These are phyloP conservation scores for Strigamia crassipes DNA, from an alignment of 2,888 invertebrate species.

Conservation along the genomic window DNA sequence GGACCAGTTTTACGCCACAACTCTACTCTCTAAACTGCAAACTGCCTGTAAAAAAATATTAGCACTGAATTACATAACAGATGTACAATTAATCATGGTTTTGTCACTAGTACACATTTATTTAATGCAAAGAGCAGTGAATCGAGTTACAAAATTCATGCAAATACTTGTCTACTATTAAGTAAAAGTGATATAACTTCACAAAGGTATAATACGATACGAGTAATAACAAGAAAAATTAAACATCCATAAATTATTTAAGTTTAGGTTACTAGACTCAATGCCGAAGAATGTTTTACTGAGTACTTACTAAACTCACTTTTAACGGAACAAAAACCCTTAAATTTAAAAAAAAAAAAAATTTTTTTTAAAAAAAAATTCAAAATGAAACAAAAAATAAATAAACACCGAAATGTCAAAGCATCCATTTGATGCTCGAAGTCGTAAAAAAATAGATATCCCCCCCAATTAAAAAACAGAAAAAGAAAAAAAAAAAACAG, in stretches of 20 bases:
- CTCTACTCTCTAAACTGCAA: background rate
- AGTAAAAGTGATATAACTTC: background rate
- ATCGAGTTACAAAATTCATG: slow-evolving; percentile 16
- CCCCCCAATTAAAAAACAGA: background rate
- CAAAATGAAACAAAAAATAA: background rate
- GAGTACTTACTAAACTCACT: background rate
- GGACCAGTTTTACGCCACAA: background rate
- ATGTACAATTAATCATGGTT: background rate
- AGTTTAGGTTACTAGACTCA: background rate
- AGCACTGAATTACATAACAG: background rate
- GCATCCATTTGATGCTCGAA: background rate
- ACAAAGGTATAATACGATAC: background rate
- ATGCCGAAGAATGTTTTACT: background rate
- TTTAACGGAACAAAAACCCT: background rate
- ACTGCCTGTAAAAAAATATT: background rate
- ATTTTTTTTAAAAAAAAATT: background rate
- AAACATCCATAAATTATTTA: slow-evolving; percentile 4
- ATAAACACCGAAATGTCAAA: background rate
- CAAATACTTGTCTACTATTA: background rate
- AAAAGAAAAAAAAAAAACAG: background rate
- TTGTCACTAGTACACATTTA: slow-evolving; percentile 16
- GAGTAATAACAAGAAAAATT: background rate
- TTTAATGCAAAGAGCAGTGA: slow-evolving; percentile 12
- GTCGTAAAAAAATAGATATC: background rate
- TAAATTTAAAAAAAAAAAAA: background rate